These are phyloP conservation scores for Drosophila meridionalis DNA, from an alignment of 2,888 invertebrate species.

Conservation along the genomic window DNA sequence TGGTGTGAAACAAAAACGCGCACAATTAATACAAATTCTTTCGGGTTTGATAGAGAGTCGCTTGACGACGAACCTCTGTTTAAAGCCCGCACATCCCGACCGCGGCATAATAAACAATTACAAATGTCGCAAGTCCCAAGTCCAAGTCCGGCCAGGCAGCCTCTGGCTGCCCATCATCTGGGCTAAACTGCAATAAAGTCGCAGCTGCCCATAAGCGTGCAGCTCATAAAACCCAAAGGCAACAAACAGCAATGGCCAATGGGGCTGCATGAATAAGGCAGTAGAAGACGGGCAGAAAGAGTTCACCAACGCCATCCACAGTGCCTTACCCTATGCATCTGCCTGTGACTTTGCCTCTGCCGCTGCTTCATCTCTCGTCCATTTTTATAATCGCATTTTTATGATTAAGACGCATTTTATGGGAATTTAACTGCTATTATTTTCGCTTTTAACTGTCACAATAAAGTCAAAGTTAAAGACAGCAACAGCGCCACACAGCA, in stretches of 20 bases:
- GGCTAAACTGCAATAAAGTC: constrained; percentile 68
- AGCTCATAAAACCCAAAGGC: constrained; percentile 72
- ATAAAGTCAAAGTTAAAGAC: constrained; percentile 80
- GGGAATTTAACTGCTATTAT: constrained; percentile 80
- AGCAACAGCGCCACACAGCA: constrained; percentile 66
- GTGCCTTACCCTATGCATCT: background rate
- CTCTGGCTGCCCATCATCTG: constrained; percentile 17
- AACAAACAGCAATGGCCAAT: constrained; percentile 52
- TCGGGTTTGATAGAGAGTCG: background rate
- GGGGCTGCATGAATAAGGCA: constrained; percentile 13
- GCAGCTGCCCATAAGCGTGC: constrained; percentile 55
- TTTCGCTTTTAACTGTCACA: constrained; percentile 81
- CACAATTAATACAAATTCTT: constrained; percentile 68
- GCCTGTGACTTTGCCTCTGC: background rate
- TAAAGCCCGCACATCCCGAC: constrained; percentile 31
- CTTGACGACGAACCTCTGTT: constrained; percentile 6
- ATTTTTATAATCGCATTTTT: constrained; percentile 82
- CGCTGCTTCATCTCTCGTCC: constrained; percentile 49
- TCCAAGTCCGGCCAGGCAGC: constrained; percentile 1
- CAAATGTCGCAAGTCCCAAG: constrained; percentile 58
- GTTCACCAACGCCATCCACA: constrained; percentile 36
- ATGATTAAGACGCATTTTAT: constrained; percentile 83
- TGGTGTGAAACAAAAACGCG: constrained; percentile 56
- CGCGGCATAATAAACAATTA: constrained; percentile 67
- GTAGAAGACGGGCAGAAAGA: constrained; percentile 38